A percentile compares a stretch with the other conserved stretches of the same genome.
Conservation (phyloP, 2,113 vertebrate species). For the Melanerpes aurifrons region DNA sequence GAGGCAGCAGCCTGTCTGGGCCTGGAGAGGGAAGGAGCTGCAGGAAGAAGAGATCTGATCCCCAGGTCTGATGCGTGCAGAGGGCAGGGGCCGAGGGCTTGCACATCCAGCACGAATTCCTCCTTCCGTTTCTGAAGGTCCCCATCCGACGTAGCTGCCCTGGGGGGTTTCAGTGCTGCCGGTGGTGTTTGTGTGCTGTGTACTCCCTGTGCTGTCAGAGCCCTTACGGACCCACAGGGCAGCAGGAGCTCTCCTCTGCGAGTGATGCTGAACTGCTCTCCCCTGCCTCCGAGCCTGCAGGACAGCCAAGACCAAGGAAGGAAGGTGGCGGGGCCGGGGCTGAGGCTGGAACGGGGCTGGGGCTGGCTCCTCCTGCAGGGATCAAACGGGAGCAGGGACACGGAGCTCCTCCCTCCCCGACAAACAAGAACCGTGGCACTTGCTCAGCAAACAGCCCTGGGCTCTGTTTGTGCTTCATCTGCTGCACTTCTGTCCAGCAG, state of each 20-base stretch:
- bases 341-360: constrained; percentile 20
- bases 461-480: constrained; percentile 17
- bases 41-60: background rate
- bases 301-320: constrained; percentile 35
- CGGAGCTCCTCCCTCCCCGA: constrained; percentile 37
- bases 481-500: constrained; percentile 13
- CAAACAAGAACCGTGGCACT: constrained; percentile 56
- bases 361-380: constrained; percentile 39
- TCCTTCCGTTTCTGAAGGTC: background rate
- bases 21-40: background rate
- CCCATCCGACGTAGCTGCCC: background rate
- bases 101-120: background rate
- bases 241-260: background rate
- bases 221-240: background rate
- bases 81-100: rapidly evolving
- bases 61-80: rapidly evolving
- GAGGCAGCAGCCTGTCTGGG: background rate
- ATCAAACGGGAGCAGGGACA: constrained; percentile 56
- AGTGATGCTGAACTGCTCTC: background rate
- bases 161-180: background rate
- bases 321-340: background rate
- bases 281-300: background rate
- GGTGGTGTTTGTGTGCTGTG: background rate
- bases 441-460: constrained; percentile 21
- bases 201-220: rapidly evolving